These are phyloP conservation scores for Acrocephalus kingi DNA, from an alignment of 2,113 vertebrate genomes.

Conservation along the genomic window DNA sequence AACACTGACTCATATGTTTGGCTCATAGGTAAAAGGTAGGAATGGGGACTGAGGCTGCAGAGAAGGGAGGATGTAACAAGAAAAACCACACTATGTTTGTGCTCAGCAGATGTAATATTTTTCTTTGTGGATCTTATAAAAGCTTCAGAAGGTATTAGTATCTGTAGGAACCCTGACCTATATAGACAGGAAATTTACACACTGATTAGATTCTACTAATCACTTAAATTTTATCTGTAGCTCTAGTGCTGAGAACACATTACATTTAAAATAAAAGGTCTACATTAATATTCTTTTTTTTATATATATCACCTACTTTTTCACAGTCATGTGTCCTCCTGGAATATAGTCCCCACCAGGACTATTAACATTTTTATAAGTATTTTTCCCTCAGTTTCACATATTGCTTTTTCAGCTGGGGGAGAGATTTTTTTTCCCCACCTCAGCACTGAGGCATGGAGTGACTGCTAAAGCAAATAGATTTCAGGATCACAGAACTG, in stretches of 20 bases:
- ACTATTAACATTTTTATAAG: not conserved
- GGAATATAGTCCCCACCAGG: not conserved
- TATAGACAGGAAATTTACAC: not conserved
- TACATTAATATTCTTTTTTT: not conserved
- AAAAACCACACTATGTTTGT: not conserved
- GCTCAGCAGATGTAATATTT: not conserved
- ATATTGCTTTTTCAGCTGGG: not conserved
- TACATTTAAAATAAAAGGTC: not conserved
- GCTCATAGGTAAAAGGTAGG: not conserved
- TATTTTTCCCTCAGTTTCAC: not conserved
- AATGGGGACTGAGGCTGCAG: not conserved
- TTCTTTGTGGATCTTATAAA: not conserved
- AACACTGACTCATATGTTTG: rapidly evolving
- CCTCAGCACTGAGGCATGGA: not conserved
- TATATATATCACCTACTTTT: not conserved
- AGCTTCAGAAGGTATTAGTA: not conserved
- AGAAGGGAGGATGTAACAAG: not conserved
- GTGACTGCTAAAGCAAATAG: not conserved
- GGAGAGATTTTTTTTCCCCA: not conserved
- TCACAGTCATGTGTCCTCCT: not conserved
- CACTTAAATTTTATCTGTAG: not conserved
- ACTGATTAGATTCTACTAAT: not conserved
- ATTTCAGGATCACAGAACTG: not conserved
- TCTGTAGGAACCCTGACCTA: not conserved
- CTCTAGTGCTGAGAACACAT: not conserved